These are phyloP conservation scores for Tauraco erythrolophus DNA, from an alignment of 2,113 vertebrate species.

Conservation along the genomic window DNA sequence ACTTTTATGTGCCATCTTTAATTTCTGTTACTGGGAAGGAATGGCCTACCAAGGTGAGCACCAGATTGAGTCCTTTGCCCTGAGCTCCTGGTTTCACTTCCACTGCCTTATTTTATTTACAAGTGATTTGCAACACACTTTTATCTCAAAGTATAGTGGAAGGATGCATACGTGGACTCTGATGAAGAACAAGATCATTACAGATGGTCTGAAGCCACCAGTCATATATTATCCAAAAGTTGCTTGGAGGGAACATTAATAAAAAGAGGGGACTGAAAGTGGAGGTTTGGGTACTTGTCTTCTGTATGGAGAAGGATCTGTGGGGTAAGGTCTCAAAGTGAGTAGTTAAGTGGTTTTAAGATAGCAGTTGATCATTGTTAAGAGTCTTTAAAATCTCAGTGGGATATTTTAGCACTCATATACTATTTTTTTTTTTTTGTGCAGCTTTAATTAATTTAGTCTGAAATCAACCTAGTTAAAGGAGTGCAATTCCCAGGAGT, in stretches of 20 bases:
- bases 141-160: background rate
- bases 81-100: background rate
- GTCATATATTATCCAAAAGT: background rate
- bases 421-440: background rate
- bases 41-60: background rate
- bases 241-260: background rate
- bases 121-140: background rate
- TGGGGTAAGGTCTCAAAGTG: background rate
- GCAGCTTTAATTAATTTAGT: conserved; percentile 13
- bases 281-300: background rate
- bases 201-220: background rate
- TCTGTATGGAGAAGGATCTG: background rate
- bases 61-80: background rate
- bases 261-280: background rate
- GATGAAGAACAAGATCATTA: background rate
- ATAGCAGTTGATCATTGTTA: conserved; percentile 32
- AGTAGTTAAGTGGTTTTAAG: conserved; percentile 7
- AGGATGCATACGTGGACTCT: background rate
- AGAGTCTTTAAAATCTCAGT: conserved; percentile 34
- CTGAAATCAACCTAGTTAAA: conserved; percentile 14
- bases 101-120: background rate
- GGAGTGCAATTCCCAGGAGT: background rate
- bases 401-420: background rate
- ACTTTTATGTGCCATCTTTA: background rate
- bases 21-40: background rate